These are phyloP conservation scores for Crotalus helleri DNA, from an alignment of 2,113 vertebrate species.

Conservation along the genomic window DNA sequence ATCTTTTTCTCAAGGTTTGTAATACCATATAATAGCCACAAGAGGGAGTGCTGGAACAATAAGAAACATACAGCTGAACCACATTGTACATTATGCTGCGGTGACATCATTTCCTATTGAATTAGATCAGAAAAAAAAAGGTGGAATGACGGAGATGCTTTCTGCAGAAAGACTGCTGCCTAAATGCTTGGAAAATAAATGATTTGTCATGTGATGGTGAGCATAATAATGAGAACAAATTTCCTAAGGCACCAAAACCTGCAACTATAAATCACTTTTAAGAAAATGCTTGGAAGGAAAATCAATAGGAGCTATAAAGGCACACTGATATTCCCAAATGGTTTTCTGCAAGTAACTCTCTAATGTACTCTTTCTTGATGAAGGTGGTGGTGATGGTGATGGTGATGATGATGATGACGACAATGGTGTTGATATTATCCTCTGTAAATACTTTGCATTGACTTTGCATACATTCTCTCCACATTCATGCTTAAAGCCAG, in stretches of 20 bases:
- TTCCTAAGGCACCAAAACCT: background rate
- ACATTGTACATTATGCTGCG: background rate
- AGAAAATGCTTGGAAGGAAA: background rate
- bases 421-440: slow-evolving; percentile 60
- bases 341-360: fast-evolving
- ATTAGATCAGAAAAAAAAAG: background rate
- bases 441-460: slow-evolving; percentile 39
- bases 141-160: fast-evolving
- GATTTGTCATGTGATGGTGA: background rate
- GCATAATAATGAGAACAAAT: background rate
- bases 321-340: background rate
- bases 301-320: background rate
- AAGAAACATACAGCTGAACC: background rate
- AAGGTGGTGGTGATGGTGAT: background rate
- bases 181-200: background rate
- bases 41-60: slow-evolving; percentile 44
- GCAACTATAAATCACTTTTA: background rate
- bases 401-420: background rate
- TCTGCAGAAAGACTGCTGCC: background rate
- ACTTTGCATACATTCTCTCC: slow-evolving; percentile 65
- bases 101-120: fast-evolving
- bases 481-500: slow-evolving; percentile 62
- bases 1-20: background rate
- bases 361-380: slow-evolving; percentile 17
- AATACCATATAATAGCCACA: background rate